Base-by-base conservation (phyloP, 2,888 invertebrate genomes). In the Tryphoninae sp. region DNA sequence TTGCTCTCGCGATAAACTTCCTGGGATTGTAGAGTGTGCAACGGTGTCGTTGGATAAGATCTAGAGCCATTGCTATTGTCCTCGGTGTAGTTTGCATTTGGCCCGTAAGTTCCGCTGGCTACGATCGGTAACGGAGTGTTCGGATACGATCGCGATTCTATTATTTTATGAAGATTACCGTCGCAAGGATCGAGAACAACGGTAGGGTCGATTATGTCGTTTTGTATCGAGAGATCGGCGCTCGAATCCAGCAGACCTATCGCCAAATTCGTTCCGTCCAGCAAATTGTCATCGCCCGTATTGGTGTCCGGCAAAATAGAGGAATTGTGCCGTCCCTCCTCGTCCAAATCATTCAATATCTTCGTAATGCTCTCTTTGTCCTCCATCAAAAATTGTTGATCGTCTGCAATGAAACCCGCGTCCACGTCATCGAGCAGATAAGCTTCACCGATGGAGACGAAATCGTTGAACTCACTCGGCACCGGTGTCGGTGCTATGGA, bases 41-140 rank as follows among this genome's bases (percentile, higher is more conserved):
- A 93, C 16, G 96, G 96, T 19, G 96, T 96, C 1, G 96, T 95
- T 26, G 96, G 96, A 92, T 96, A 96, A 0, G 96, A 96, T 89
- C 96, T 95, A 13, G 96, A 96, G 2, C 89, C 89, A 72, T 89
- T 90, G 72, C 88, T 89, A 58, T 80, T 85, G 23, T 91, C 90
- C 26, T 91, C 91, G 68, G 13, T 77, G 64, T 80, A 82, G 40
- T 16, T 71, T 16, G 68, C 40, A 19, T 65, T 3, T 83, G 84
- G 22, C 86, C 86, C 13, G 84, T 81, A 83, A 74, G 6, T 84
- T 74, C 62, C 45, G 9, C 61, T 26, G 2, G 49, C 69, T 0
- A 61, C 67, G n/a, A 88, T 78, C n/a, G 92, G 91, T 73, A 91
- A 78, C 3, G 92, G 92, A 8, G 92, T 92, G 75, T 92, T 92